Conservation (phyloP, 2,888 invertebrate genomes). For the Chrysolina haemoptera region DNA sequence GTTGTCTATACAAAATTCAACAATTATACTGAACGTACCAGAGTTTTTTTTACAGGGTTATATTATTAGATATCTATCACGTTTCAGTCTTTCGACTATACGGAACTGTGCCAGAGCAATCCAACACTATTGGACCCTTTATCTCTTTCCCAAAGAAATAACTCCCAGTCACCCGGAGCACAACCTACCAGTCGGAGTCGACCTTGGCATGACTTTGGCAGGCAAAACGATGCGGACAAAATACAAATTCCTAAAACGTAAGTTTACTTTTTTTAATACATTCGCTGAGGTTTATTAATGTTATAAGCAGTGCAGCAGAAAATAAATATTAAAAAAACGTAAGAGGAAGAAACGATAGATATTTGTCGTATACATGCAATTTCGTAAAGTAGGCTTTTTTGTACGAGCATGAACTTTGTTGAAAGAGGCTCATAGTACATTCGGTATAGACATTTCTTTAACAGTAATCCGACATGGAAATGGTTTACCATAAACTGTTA, state of each 20-base stretch:
- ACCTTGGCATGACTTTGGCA: conserved; percentile 95
- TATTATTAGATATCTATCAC: background rate
- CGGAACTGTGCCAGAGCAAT: conserved; percentile 84
- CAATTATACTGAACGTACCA: background rate
- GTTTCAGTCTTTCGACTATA: conserved; percentile 91
- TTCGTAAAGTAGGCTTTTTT: no score
- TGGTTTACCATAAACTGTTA: no score
- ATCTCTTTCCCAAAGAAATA: conserved; percentile 65
- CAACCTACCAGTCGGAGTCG: conserved; percentile 80
- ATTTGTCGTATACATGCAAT: no score
- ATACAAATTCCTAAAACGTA: conserved; percentile 98
- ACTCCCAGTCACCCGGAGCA: conserved; percentile 67
- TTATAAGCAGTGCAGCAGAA: no score
- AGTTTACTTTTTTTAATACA: conserved; percentile 71
- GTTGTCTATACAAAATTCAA: background rate
- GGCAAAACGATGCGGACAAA: conserved; percentile 95
- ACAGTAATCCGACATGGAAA: no score
- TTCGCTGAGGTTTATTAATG: no score
- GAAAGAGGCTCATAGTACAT: no score
- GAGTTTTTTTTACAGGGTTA: background rate
- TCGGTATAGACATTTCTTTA: no score
- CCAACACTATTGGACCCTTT: conserved; percentile 66
- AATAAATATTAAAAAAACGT: background rate
- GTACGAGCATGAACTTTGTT: no score
- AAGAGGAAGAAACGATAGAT: no score